phyloP scores from a whole-genome alignment of 1,140 invertebrate species.

The Euborellia annulipes region DNA sequence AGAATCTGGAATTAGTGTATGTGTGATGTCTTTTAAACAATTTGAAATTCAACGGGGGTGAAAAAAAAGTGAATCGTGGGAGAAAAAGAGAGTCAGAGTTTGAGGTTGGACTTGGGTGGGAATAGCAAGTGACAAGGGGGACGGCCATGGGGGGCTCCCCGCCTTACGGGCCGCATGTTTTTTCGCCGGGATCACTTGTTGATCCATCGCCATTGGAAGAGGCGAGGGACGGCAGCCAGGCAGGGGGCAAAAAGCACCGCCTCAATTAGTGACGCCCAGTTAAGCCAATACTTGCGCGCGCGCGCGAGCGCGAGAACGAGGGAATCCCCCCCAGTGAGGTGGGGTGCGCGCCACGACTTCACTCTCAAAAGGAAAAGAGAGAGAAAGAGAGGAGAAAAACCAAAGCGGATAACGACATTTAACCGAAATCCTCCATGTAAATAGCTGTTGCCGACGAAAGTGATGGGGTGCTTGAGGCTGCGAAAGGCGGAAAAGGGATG shows the following conservation, averaged over 20 bases:
- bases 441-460: too few relatives aligned
- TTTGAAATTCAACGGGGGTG: conserved; percentile 1
- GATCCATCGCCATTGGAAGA: conserved; percentile 3
- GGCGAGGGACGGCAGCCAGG: conserved; percentile 2
- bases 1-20: not conserved
- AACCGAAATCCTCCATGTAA: too few relatives aligned
- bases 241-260: conserved; percentile 5
- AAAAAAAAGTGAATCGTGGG: conserved; percentile 9
- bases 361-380: conserved; percentile 1
- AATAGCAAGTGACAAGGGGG: conserved; percentile 4
- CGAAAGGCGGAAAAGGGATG: too few relatives aligned
- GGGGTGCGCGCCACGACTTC: too few relatives aligned
- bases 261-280: conserved; percentile 12
- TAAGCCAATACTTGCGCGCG: conserved; percentile 1
- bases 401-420: not conserved
- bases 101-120: not conserved
- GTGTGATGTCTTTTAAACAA: not conserved
- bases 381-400: not conserved
- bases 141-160: too few relatives aligned
- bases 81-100: conserved; percentile 10
- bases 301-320: too few relatives aligned
- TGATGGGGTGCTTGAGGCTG: too few relatives aligned
- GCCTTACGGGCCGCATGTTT: not conserved
- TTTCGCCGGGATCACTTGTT: conserved; percentile 5
- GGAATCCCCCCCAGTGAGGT: too few relatives aligned